phyloP scores from a whole-genome alignment of 2,888 invertebrate genomes.

The Scrobipalpa atriplicella region DNA sequence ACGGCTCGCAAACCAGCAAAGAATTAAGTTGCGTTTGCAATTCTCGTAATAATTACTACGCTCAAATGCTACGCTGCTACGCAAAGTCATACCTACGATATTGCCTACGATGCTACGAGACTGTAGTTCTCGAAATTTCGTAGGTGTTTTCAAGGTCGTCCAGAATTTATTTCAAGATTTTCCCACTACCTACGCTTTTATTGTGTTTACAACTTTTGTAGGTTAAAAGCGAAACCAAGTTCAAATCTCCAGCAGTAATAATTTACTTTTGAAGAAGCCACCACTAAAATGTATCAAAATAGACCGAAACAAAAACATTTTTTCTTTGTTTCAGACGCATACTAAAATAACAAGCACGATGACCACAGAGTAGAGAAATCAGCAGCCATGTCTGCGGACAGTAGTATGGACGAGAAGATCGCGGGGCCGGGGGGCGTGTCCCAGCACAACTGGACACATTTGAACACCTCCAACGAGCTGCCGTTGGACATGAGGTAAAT shows the following conservation, averaged over 20 bases:
- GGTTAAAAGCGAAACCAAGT: too few relatives aligned
- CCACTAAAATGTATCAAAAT: background rate
- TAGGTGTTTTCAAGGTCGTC: background rate
- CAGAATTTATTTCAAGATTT: background rate
- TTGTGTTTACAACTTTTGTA: background rate
- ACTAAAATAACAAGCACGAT: background rate
- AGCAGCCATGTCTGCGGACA: conserved; percentile 43
- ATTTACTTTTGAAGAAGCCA: background rate
- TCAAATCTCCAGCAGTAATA: too few relatives aligned
- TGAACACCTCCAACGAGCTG: conserved; percentile 67
- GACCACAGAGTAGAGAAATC: conserved; percentile 25
- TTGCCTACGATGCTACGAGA: background rate
- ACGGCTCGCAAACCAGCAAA: too few relatives aligned
- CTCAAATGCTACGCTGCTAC: background rate
- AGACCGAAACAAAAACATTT: background rate
- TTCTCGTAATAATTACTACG: background rate
- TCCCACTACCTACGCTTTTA: background rate
- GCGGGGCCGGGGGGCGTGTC: conserved; percentile 77
- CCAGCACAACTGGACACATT: conserved; percentile 73
- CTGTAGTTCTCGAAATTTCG: background rate
- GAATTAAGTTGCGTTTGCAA: too few relatives aligned
- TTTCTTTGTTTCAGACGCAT: conserved; percentile 16
- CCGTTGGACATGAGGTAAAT: conserved; percentile 86
- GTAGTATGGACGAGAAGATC: conserved; percentile 69
- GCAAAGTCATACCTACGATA: background rate